These are phyloP conservation scores for Tethya wilhelma DNA, from an alignment of 37 sponge, comb jelly and placozoan species.

Conservation along the genomic window DNA sequence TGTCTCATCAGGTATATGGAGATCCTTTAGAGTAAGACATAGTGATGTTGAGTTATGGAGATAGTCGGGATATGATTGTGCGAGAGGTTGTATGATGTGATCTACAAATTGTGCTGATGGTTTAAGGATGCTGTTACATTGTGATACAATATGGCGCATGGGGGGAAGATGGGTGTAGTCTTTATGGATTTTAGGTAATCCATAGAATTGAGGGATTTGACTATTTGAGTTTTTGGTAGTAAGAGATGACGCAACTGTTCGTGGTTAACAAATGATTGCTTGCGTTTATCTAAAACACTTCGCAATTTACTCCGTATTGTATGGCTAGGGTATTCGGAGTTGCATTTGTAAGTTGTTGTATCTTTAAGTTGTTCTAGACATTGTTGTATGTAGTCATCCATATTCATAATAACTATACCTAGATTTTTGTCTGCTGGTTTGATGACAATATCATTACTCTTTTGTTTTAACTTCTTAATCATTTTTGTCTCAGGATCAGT, in stretches of 20 bases:
- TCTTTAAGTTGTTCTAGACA: neutral
- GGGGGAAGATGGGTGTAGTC: neutral
- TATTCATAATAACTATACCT: conserved; percentile 1
- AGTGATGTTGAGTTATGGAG: conserved; percentile 25
- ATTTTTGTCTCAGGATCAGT: neutral
- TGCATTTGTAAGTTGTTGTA: conserved; percentile 11
- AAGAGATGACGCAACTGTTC: neutral
- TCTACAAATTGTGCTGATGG: conserved; percentile 12
- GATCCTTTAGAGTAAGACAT: neutral
- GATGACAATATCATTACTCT: neutral
- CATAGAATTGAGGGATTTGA: conserved; percentile 22
- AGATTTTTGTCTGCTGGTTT: too few species aligned
- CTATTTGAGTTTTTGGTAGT: neutral
- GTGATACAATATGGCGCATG: conserved; percentile 16
- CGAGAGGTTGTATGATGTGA: conserved; percentile 33
- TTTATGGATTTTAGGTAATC: conserved; percentile 19
- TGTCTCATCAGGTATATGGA: conserved; percentile 6
- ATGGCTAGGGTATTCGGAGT: conserved; percentile 58
- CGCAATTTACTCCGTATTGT: conserved; percentile 24
- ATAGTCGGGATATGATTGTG: conserved; percentile 28
- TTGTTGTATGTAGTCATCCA: conserved; percentile 3
- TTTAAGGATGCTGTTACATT: neutral
- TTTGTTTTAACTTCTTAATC: neutral
- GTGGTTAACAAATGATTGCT: neutral
- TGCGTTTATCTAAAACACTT: neutral